Percentiles rank a stretch among this genome's conserved stretches.
These are phyloP conservation scores for Manduca sexta DNA, from an alignment of 1,140 invertebrate species.

Conservation along the genomic window DNA sequence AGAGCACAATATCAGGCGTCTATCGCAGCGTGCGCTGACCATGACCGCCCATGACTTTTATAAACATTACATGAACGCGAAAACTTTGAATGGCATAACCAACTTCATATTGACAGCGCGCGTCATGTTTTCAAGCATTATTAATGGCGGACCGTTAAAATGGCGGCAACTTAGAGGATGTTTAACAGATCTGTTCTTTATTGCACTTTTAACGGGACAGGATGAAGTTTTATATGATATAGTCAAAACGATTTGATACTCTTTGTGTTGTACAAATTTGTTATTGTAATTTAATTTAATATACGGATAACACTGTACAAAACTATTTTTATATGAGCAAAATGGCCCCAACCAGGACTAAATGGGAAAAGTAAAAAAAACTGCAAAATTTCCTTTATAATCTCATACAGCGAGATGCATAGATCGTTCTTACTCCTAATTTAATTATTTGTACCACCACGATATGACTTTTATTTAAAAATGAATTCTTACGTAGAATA, in stretches of 20 bases:
- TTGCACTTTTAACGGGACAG: too few species aligned
- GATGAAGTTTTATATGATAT: too few species aligned
- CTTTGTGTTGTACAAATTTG: too few species aligned
- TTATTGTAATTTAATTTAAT: background rate
- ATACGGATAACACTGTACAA: background rate
- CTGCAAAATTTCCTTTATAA: too few species aligned
- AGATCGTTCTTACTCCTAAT: too few species aligned
- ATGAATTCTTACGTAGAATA: too few species aligned
- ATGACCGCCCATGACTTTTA: constrained; percentile 38
- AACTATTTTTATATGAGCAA: too few species aligned
- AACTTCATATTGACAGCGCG: constrained; percentile 12
- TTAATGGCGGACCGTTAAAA: background rate
- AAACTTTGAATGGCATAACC: constrained; percentile 11
- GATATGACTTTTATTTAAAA: too few species aligned
- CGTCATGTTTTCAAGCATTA: constrained; percentile 4
- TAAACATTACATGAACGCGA: constrained; percentile 17
- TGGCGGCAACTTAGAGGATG: background rate
- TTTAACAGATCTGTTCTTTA: background rate
- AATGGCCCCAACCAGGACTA: too few species aligned
- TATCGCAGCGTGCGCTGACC: constrained; percentile 33
- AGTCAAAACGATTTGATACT: background rate
- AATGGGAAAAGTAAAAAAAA: too few species aligned
- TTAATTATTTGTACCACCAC: too few species aligned
- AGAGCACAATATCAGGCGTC: constrained; percentile 6
- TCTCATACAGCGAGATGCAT: too few species aligned